Percentiles rank a stretch among this genome's conserved stretches.
Evolutionary conservation across 1,140 invertebrate species (phyloP).

Genomic region (Drosophila repletoides): DNA sequence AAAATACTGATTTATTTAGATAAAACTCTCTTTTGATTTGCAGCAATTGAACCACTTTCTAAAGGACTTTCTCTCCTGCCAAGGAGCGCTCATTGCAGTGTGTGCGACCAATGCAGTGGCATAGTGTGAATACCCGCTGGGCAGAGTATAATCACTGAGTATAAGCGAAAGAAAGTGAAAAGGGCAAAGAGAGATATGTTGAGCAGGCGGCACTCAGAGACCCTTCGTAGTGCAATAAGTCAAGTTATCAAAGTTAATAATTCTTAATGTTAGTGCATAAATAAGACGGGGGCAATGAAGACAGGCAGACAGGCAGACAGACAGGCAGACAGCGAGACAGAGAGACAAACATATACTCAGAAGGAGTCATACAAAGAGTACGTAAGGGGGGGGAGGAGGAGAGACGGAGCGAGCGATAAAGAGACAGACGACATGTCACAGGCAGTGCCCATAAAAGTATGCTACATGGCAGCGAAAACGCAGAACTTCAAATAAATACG

Average conservation of each 20-base stretch:
- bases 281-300: conserved; percentile 51
- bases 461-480: conserved; percentile 23
- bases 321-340: conserved; percentile 3
- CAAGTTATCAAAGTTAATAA: conserved; percentile 80
- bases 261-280: conserved; percentile 81
- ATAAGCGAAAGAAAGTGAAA: conserved; percentile 6
- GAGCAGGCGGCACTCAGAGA: conserved; percentile 13
- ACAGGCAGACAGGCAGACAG: neutral
- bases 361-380: neutral
- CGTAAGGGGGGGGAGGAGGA: neutral
- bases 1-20: too few relatives aligned
- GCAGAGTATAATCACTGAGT: conserved; percentile 4
- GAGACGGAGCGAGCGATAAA: neutral
- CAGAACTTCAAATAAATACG: conserved; percentile 49
- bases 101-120: neutral
- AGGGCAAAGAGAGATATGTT: neutral
- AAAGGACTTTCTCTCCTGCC: too few relatives aligned
- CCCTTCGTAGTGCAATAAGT: conserved; percentile 71
- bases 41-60: too few relatives aligned
- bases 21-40: too few relatives aligned
- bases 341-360: neutral
- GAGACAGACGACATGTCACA: conserved; percentile 55
- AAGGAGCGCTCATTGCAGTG: too few relatives aligned
- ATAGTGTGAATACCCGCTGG: too few relatives aligned
- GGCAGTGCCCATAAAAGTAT: conserved; percentile 60